Evolutionary conservation across 2,888 invertebrate genomes (phyloP).

Genomic region (Stenoptilia bipunctidactyla): DNA sequence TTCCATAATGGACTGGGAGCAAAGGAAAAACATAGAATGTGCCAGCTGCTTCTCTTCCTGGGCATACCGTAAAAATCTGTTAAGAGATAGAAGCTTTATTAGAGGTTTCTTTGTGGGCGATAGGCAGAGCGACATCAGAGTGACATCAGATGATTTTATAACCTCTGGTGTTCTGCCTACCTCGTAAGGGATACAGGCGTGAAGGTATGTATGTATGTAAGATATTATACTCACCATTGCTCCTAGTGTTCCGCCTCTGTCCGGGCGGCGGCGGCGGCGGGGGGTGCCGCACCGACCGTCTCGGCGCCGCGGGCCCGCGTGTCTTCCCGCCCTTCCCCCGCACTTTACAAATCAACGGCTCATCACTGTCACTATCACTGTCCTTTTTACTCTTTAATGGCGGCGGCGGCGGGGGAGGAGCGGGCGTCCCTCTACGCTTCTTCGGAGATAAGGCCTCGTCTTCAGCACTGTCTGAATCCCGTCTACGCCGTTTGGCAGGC

Average conservation of each 20-base stretch:
- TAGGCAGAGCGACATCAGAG: too few relatives aligned
- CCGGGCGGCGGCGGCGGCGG: conserved; percentile 31
- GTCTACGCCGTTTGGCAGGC: conserved; percentile 75
- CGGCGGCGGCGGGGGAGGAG: conserved; percentile 19
- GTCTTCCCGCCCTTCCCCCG: conserved; percentile 50
- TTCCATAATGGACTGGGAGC: too few relatives aligned
- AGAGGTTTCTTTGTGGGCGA: too few relatives aligned
- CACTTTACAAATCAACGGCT: conserved; percentile 82
- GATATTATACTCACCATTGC: conserved; percentile 77
- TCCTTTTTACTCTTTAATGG: conserved; percentile 35
- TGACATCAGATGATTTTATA: too few relatives aligned
- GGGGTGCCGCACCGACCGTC: conserved; percentile 52
- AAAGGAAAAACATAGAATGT: too few relatives aligned
- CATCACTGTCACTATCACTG: conserved; percentile 84
- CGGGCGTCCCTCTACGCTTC: conserved; percentile 7
- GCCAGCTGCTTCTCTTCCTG: too few relatives aligned
- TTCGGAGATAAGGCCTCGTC: too few relatives aligned
- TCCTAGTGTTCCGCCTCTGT: conserved; percentile 74
- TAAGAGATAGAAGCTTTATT: too few relatives aligned
- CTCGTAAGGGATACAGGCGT: too few relatives aligned
- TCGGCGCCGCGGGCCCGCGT: conserved; percentile 20
- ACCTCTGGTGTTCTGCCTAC: too few relatives aligned
- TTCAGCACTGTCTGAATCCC: conserved; percentile 75
- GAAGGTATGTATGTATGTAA: too few relatives aligned
- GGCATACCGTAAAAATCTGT: too few relatives aligned